phyloP scores from a whole-genome alignment of 2,888 invertebrate genomes.

The Caenorhabditis imperialis region DNA sequence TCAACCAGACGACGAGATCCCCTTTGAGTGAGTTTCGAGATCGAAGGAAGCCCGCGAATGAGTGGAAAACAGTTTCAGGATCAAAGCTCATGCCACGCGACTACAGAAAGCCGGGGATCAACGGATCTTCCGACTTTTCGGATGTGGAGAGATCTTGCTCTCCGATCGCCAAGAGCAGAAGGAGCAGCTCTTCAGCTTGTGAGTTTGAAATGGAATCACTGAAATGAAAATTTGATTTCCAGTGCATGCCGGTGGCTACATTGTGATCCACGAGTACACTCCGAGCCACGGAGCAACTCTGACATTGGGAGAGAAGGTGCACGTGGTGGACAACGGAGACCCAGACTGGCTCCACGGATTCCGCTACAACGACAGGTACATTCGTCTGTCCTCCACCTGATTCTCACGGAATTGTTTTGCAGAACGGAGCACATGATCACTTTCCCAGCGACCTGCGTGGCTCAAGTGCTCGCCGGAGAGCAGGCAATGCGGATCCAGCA shows the following conservation, averaged over 20 bases:
- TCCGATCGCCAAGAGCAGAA: constrained; percentile 59
- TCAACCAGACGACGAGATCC: constrained; percentile 50
- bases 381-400: constrained; percentile 3
- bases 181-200: constrained; percentile 61
- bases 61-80: constrained; percentile 47
- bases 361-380: constrained; percentile 64
- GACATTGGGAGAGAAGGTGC: constrained; percentile 73
- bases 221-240: constrained; percentile 1
- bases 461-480: constrained; percentile 69
- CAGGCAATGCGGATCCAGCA: constrained; percentile 76
- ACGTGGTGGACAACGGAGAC: constrained; percentile 77
- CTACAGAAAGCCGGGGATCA: constrained; percentile 45
- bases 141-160: constrained; percentile 69
- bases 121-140: constrained; percentile 70
- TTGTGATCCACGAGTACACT: constrained; percentile 76
- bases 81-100: constrained; percentile 44
- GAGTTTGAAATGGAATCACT: constrained; percentile 12
- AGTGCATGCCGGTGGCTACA: constrained; percentile 59
- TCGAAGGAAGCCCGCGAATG: background rate
- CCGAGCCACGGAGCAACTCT: constrained; percentile 59
- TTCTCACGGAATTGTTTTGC: constrained; percentile 18
- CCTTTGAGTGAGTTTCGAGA: constrained; percentile 49
- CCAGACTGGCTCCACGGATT: constrained; percentile 78
- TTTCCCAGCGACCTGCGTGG: constrained; percentile 71
- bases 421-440: constrained; percentile 62